Conservation (phyloP, 2,797 vertebrate species). For the Heterohyrax brucei region DNA sequence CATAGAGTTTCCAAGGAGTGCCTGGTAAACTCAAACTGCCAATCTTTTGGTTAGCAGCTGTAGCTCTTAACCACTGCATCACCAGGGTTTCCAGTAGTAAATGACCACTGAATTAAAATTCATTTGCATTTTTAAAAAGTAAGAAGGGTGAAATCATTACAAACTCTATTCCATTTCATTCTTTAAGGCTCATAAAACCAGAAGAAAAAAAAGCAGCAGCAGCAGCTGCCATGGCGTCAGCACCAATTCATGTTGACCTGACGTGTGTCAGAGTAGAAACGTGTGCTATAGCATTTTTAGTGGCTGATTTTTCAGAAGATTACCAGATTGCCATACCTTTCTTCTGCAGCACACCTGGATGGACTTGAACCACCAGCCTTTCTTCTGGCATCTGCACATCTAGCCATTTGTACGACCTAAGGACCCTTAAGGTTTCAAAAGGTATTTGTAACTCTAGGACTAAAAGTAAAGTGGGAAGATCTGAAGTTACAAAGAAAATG, state of each 20-base stretch:
- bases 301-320: background rate
- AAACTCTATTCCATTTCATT: background rate
- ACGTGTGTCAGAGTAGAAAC: background rate
- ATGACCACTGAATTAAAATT: background rate
- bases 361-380: no score
- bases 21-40: no score
- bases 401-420: background rate
- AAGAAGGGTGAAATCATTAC: background rate
- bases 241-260: background rate
- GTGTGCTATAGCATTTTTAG: background rate
- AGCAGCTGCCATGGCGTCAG: background rate
- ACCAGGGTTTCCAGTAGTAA: background rate
- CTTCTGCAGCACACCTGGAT: background rate
- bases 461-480: conserved; percentile 26
- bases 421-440: background rate
- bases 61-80: no score
- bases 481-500: conserved; percentile 16
- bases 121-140: conserved; percentile 22
- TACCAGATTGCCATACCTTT: background rate
- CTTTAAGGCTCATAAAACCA: background rate
- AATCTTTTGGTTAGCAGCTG: no score
- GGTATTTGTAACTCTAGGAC: background rate
- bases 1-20: no score
- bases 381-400: background rate
- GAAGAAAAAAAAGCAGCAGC: no score